Base-by-base conservation (phyloP, 2,113 vertebrate species). In the Eupsittula cactorum region DNA sequence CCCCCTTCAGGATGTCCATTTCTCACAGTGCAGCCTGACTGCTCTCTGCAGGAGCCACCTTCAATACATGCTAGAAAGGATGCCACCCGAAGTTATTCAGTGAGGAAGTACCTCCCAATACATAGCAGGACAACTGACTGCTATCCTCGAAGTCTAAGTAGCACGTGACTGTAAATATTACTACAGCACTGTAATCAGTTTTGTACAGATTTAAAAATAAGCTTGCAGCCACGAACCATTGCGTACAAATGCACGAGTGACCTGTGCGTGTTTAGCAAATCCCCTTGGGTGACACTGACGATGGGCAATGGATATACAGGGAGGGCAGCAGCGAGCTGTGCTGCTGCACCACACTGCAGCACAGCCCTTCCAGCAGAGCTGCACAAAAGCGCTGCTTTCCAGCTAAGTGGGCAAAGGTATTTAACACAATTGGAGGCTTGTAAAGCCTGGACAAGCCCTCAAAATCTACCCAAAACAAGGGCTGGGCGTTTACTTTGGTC, bases 281-380 rank as follows among this genome's bases (percentile, higher is more conserved):
- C 11, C 60, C 19, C 15, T 57, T 1, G 25, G 11, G 69, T 8
- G 65, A 11, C 78, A 3, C 0, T 10, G 9, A 27, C 2, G 64
- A 6, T 16, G 5, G 42, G 57, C 23, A 2, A 1, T 1, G 7
- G 0, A 1, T 7, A 11, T 1, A 35, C 67, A 35, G 14, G 23
- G 73, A 12, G 17, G 42, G 17, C 7, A 46, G 57, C 18, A 3
- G 31, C 7, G 53, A 53, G 9, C n/a, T 5, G 47, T 23, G 44
- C 52, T 11, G 18, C n/a, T 19, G 31, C 60, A 41, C 86, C 53
- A 44, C 69, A 35, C 39, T 11, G 15, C 4, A 35, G 64, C 53
- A 15, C 77, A 6, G 28, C 2, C 12, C 49, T 9, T 18, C 35
- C 50, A 41, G 7, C 53, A 3, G 18, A 52, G 79, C 69, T 23